phyloP scores from a whole-genome alignment of 2,797 vertebrate species.

The Rhinatrema bivittatum region DNA sequence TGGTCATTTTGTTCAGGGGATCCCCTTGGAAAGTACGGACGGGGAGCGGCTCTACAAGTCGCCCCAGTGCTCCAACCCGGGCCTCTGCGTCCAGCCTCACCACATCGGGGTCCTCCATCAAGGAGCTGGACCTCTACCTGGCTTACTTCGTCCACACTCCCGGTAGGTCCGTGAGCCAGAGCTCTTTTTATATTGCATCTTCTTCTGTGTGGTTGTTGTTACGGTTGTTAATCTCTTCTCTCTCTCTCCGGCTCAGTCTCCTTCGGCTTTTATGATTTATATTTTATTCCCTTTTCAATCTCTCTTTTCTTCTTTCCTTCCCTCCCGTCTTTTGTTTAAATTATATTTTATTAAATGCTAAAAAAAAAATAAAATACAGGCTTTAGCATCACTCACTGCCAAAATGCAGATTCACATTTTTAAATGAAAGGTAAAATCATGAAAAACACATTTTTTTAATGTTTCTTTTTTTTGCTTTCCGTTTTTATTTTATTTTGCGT shows the following conservation, averaged over 20 bases:
- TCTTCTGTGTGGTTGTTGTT: too few species aligned
- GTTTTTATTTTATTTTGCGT: too few species aligned
- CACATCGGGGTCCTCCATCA: constrained; percentile 92
- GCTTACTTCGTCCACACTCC: constrained; percentile 91
- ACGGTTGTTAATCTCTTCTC: too few species aligned
- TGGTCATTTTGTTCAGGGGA: constrained; percentile 95
- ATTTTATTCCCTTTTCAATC: constrained; percentile 10
- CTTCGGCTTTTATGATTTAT: too few species aligned
- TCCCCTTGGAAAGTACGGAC: constrained; percentile 92
- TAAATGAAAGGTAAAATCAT: too few species aligned
- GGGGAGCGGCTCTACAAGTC: constrained; percentile 89
- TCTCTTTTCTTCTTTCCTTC: not conserved
- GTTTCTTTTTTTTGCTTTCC: too few species aligned
- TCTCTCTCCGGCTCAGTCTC: too few species aligned
- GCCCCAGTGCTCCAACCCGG: constrained; percentile 87
- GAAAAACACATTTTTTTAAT: too few species aligned
- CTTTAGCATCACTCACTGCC: too few species aligned
- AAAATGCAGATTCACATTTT: too few species aligned
- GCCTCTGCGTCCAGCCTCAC: constrained; percentile 88
- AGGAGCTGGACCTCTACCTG: constrained; percentile 94
- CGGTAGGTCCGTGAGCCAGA: too few species aligned
- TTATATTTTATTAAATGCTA: constrained; percentile 5
- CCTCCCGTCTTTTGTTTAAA: constrained; percentile 7
- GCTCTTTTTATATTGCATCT: not conserved
- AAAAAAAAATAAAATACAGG: too few species aligned